Base-by-base conservation (phyloP, 2,888 invertebrate genomes). In the Trissolcus japonicus region DNA sequence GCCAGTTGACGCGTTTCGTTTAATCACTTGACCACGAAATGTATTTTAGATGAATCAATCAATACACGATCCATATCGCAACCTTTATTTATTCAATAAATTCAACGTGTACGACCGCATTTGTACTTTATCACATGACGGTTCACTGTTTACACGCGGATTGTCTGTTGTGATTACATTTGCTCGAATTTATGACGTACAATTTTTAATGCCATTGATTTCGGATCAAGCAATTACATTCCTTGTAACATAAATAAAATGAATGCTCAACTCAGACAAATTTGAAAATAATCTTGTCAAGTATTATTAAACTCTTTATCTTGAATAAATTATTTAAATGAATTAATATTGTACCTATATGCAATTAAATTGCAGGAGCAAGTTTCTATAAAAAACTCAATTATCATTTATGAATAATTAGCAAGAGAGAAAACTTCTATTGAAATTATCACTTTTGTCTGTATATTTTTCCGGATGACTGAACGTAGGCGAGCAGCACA, bases 1-100 rank as follows among this genome's bases (percentile, higher is more conserved):
- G 46, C 62, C 53, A 55, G 62, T 29, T 35, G 25, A 43, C 17
- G 17, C 59, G 46, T 62, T 72, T 56, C 61, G 41, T 76, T 76
- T 62, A 67, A 76, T 67, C 67, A 56, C 67, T 62, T 62, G 41
- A 56, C 71, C 71, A 54, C 67, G 51, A 66, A 72, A 57, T 62
- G 51, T 61, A 71, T 54, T 60, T 76, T 71, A 57, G 56, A 76
- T 57, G 66, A 62, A 71, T 62, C 56, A 71, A 76, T 76, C 60
- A 63, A 76, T 65, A 59, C 59, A 4, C 7, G 13, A 35, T 35
- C 35, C 35, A 35, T 35, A 35, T 35, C 35, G 35, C 35, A 11
- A 7, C 35, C 46, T 50, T 63, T 60, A 66, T 60, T 73, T 65
- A 60, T 66, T 65, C 17, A 54, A 65, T 65, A 66, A 59, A 55